A percentile compares a stretch with the other conserved stretches of the same genome.
Evolutionary conservation across 2,113 vertebrate genomes (phyloP).

Genomic region (Labeo catla): DNA sequence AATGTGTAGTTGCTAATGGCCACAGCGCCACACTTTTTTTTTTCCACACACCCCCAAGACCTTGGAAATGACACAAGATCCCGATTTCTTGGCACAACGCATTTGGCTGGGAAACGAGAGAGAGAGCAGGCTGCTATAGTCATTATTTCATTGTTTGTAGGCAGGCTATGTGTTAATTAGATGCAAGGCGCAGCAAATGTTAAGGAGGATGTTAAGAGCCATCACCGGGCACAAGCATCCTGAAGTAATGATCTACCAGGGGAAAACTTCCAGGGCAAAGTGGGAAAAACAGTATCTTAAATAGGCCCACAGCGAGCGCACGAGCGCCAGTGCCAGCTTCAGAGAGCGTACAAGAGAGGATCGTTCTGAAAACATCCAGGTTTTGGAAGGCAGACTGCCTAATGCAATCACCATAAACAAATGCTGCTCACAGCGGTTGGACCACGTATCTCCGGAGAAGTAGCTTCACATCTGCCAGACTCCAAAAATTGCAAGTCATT

Average conservation of each 20-base stretch:
- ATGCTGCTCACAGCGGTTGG: slow-evolving; percentile 51
- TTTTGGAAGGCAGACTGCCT: slow-evolving; percentile 50
- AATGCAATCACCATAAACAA: slow-evolving; percentile 58
- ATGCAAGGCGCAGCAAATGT: slow-evolving; percentile 66
- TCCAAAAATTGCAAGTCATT: slow-evolving; percentile 37
- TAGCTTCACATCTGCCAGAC: slow-evolving; percentile 9
- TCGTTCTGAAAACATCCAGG: slow-evolving; percentile 49
- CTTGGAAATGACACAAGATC: slow-evolving; percentile 26
- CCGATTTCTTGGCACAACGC: slow-evolving; percentile 57
- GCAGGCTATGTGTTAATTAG: slow-evolving; percentile 72
- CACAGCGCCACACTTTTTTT: neutral
- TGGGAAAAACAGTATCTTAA: slow-evolving; percentile 54
- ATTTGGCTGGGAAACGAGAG: slow-evolving; percentile 49
- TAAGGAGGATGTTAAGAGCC: slow-evolving; percentile 53
- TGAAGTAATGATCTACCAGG: slow-evolving; percentile 71
- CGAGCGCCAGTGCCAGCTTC: neutral
- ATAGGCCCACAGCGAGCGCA: neutral
- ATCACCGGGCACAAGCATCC: slow-evolving; percentile 63
- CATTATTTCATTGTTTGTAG: slow-evolving; percentile 74
- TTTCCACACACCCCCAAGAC: neutral
- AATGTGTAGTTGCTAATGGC: slow-evolving; percentile 14
- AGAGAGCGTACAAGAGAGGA: slow-evolving; percentile 2
- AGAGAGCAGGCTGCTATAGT: slow-evolving; percentile 58
- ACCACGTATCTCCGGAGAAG: slow-evolving; percentile 38
- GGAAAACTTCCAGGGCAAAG: slow-evolving; percentile 55